Evolutionary conservation across 1,140 invertebrate genomes (phyloP).

Genomic region (Nymphalis io): DNA sequence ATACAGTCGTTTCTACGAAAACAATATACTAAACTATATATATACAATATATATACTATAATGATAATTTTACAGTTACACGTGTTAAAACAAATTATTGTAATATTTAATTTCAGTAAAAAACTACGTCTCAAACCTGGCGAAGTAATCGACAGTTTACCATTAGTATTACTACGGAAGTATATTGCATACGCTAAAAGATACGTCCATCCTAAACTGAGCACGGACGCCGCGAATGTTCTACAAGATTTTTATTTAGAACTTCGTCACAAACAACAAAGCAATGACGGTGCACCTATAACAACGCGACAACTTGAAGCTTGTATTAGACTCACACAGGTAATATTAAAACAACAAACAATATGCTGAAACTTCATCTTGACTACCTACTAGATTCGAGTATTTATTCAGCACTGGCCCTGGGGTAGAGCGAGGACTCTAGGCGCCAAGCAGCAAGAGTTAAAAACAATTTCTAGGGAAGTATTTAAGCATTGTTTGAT

Average conservation of each 20-base stretch:
- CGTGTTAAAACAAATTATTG: neutral
- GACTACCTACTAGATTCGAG: too few relatives aligned
- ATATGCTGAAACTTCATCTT: too few relatives aligned
- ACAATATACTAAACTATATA: too few relatives aligned
- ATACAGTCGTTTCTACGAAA: too few relatives aligned
- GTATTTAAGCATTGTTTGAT: too few relatives aligned
- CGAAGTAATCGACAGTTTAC: conserved; percentile 86
- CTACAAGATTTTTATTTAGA: conserved; percentile 92
- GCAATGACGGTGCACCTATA: conserved; percentile 83
- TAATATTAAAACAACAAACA: too few relatives aligned
- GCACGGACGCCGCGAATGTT: conserved; percentile 84
- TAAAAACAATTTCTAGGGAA: too few relatives aligned
- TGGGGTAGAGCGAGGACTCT: too few relatives aligned
- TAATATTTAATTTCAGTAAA: conserved; percentile 80
- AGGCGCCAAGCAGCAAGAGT: too few relatives aligned
- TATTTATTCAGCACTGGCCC: too few relatives aligned
- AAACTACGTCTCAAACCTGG: conserved; percentile 83
- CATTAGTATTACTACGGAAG: conserved; percentile 89
- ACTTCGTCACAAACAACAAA: conserved; percentile 85
- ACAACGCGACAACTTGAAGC: conserved; percentile 94
- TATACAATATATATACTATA: too few relatives aligned
- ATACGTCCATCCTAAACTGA: conserved; percentile 92
- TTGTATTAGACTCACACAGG: conserved; percentile 92
- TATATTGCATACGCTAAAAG: conserved; percentile 95
- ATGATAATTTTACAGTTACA: too few relatives aligned